Evolutionary conservation across 2,888 invertebrate species (phyloP).

Genomic region (Shargacucullia verbasci): DNA sequence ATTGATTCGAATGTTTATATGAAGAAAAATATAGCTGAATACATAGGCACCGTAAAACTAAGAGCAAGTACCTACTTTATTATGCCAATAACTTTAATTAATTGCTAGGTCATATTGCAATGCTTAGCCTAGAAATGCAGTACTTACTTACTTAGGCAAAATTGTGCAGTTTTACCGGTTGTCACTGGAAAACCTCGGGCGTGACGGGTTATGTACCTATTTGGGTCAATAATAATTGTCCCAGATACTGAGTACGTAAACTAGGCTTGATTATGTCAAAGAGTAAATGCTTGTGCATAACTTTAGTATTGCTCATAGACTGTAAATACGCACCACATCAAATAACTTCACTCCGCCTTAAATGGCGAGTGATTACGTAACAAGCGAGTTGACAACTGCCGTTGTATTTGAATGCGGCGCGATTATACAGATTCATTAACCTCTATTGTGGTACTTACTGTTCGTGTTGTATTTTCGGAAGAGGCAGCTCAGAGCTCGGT

Average conservation of each 20-base stretch:
- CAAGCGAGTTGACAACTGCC: constrained; percentile 42
- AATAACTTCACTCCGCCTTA: constrained; percentile 36
- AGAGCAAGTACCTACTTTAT: too few species aligned
- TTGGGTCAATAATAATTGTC: not conserved
- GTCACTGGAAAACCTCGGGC: too few species aligned
- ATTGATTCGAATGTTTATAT: too few species aligned
- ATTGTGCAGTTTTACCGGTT: too few species aligned
- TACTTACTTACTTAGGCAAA: too few species aligned
- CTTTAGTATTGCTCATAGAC: constrained; percentile 23
- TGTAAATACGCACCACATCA: constrained; percentile 29
- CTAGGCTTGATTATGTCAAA: constrained; percentile 18
- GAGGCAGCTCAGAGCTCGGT: constrained; percentile 67
- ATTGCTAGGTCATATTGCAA: too few species aligned
- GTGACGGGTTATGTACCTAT: not conserved
- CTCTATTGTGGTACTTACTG: constrained; percentile 62
- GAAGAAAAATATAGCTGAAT: too few species aligned
- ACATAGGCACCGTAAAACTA: too few species aligned
- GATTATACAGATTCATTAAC: constrained; percentile 52
- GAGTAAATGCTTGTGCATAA: constrained; percentile 27
- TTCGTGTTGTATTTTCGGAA: constrained; percentile 74
- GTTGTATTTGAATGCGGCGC: constrained; percentile 37
- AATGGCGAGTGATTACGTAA: constrained; percentile 49
- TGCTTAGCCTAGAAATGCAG: too few species aligned
- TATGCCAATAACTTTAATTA: too few species aligned
- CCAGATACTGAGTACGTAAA: not conserved